These are phyloP conservation scores for Drosophila neonasuta DNA, from an alignment of 2,888 invertebrate species.

Conservation along the genomic window DNA sequence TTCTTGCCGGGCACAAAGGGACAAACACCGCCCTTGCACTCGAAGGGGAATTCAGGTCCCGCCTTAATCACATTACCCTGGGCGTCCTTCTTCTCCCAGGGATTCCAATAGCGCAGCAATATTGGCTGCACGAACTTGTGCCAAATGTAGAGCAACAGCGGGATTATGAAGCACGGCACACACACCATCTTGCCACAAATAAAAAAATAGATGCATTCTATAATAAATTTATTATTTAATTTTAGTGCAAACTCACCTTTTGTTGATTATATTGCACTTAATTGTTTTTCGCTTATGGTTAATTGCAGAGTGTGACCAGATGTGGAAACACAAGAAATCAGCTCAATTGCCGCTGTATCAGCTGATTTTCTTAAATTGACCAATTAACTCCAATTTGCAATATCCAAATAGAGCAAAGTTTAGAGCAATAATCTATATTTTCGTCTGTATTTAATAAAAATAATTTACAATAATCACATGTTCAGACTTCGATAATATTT, in stretches of 20 bases:
- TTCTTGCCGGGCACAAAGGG: conserved; percentile 71
- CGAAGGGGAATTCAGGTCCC: conserved; percentile 84
- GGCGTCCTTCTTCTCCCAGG: conserved; percentile 87
- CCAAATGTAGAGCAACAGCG: conserved; percentile 91
- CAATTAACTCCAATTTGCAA: too few relatives aligned
- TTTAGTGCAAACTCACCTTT: conserved; percentile 21
- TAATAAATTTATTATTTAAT: background rate
- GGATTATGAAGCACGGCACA: conserved; percentile 93
- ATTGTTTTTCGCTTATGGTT: background rate
- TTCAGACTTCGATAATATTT: too few relatives aligned
- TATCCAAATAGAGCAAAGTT: too few relatives aligned
- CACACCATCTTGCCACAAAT: conserved; percentile 86
- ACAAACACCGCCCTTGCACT: conserved; percentile 85
- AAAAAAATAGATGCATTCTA: background rate
- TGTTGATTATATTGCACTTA: background rate
- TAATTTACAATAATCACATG: too few relatives aligned
- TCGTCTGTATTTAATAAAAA: too few relatives aligned
- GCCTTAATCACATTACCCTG: conserved; percentile 84
- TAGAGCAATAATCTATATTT: too few relatives aligned
- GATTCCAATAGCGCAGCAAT: conserved; percentile 91
- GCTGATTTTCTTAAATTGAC: background rate
- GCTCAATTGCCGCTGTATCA: background rate
- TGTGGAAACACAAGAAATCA: background rate
- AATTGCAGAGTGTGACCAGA: conserved; percentile 17
- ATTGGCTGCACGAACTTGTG: conserved; percentile 93